Evolutionary conservation across 2,797 vertebrate genomes (phyloP).

Genomic region (Anomalospiza imberbis): DNA sequence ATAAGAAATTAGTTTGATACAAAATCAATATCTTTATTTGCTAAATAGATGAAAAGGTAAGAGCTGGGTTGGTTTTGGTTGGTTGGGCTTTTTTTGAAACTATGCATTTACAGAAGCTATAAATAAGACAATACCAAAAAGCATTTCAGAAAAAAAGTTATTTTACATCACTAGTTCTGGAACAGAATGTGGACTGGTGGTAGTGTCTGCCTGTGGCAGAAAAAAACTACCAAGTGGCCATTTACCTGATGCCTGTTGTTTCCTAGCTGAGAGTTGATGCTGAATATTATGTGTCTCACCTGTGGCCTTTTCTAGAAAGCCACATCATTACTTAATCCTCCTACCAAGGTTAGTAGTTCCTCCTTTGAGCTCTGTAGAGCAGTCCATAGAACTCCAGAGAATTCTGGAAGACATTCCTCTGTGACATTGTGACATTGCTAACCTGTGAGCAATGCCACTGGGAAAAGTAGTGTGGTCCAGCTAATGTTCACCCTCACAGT

Average conservation of each 20-base stretch:
- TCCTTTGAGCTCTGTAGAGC: background rate
- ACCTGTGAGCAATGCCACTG: background rate
- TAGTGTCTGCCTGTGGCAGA: background rate
- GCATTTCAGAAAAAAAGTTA: background rate
- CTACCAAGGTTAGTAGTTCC: accelerated
- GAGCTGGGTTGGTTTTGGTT: background rate
- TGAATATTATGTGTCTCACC: background rate
- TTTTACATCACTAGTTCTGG: background rate
- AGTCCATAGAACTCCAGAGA: background rate
- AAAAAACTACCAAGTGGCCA: background rate
- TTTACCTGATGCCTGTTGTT: background rate
- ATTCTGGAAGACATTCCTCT: background rate
- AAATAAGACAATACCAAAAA: background rate
- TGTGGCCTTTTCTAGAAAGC: background rate
- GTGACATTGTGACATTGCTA: background rate
- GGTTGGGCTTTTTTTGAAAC: background rate
- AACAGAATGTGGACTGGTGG: background rate
- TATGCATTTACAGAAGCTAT: background rate
- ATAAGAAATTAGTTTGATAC: background rate
- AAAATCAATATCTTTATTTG: background rate
- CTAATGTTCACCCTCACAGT: background rate
- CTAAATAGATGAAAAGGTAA: background rate
- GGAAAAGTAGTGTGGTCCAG: background rate
- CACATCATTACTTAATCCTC: background rate
- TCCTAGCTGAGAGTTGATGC: background rate